Evolutionary conservation across 2,888 invertebrate species (phyloP).

Genomic region (Ceraclea dissimilis): DNA sequence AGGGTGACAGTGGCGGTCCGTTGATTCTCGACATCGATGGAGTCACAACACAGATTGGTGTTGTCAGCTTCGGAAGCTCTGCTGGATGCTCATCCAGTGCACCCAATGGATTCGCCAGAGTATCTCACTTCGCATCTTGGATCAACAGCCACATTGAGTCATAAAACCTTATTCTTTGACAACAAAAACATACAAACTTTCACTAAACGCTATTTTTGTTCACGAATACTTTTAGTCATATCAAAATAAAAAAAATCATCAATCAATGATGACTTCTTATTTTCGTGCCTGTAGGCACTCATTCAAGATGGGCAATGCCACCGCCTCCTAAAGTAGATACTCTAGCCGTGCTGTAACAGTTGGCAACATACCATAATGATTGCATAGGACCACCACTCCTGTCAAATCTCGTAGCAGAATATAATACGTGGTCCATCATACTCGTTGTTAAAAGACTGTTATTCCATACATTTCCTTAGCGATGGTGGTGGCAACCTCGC

Average conservation of each 20-base stretch:
- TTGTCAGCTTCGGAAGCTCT: constrained; percentile 38
- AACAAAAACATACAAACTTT: background rate
- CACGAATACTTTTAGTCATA: background rate
- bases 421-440: no score
- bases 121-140: constrained; percentile 41
- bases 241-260: background rate
- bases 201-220: background rate
- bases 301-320: no score
- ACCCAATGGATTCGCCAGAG: constrained; percentile 36
- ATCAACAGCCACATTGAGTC: constrained; percentile 26
- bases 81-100: constrained; percentile 31
- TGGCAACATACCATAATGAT: no score
- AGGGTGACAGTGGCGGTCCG: constrained; percentile 40
- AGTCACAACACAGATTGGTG: constrained; percentile 31
- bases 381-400: no score
- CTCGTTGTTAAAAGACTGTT: no score
- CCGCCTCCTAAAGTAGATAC: no score
- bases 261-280: background rate
- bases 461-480: no score
- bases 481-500: no score
- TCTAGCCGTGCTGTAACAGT: no score
- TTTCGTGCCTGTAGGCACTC: no score
- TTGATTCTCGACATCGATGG: constrained; percentile 27
- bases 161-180: no score
- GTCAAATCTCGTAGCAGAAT: no score